Conservation (phyloP, 2,797 vertebrate species). For the Pipistrellus pygmaeus region DNA sequence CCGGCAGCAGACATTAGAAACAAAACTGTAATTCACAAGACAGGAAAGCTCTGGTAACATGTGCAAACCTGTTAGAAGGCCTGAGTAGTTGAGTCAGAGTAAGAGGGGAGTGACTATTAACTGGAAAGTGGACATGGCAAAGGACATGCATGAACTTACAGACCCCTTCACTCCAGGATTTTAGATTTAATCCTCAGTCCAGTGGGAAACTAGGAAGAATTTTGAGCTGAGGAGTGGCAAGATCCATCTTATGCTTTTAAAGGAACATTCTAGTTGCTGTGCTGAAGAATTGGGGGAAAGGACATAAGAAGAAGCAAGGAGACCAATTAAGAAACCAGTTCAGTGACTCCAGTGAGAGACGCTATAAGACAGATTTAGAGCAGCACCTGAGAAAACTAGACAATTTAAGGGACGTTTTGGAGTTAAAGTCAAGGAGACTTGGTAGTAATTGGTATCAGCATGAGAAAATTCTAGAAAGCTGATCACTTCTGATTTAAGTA, state of each 20-base stretch:
- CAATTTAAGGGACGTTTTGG: neutral
- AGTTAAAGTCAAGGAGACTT: neutral
- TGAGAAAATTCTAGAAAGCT: neutral
- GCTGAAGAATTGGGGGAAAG: neutral
- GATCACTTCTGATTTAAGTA: slow-evolving; percentile 16
- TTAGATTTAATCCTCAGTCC: neutral
- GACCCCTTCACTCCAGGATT: neutral
- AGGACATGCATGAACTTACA: neutral
- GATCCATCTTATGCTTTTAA: slow-evolving; percentile 23
- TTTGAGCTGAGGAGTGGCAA: neutral
- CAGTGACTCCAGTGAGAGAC: neutral
- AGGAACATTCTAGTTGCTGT: slow-evolving; percentile 6
- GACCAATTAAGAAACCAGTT: slow-evolving; percentile 53
- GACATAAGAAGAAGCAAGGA: neutral
- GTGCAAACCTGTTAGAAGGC: neutral
- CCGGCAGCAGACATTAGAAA: neutral
- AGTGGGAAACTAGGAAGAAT: neutral
- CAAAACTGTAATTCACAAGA: neutral
- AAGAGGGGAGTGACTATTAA: neutral
- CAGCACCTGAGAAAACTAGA: neutral
- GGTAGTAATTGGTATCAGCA: neutral
- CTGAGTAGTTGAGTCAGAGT: neutral
- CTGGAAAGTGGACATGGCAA: accelerated
- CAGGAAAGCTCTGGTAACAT: neutral
- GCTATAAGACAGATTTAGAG: neutral